These are phyloP conservation scores for Botrylloides violaceus DNA, from an alignment of 23 tunicate species.

Conservation along the genomic window DNA sequence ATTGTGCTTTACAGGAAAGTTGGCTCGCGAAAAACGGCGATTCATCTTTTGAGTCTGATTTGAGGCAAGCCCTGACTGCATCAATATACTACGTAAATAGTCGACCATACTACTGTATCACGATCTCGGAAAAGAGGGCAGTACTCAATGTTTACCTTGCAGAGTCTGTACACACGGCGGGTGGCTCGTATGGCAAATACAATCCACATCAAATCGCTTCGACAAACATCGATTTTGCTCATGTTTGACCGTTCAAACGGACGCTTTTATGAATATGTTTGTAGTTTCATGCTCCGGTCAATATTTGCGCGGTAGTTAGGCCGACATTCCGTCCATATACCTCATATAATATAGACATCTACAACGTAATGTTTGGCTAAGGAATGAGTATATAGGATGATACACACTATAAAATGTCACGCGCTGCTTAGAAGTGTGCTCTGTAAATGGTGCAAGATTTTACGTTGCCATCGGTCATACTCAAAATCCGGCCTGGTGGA, in stretches of 20 bases:
- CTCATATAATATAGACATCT: not conserved
- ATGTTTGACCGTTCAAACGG: conserved; percentile 2
- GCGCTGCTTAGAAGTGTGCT: too few species aligned
- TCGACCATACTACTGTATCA: too few species aligned
- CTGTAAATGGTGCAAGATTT: too few species aligned
- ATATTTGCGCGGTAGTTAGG: conserved; percentile 24
- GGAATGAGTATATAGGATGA: not conserved
- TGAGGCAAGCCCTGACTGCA: too few species aligned
- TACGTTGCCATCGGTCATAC: too few species aligned
- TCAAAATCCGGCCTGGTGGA: too few species aligned
- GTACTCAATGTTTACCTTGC: not conserved
- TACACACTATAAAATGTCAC: not conserved
- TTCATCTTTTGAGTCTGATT: too few species aligned
- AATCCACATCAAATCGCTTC: conserved; percentile 15
- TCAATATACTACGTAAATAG: too few species aligned
- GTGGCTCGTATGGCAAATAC: not conserved
- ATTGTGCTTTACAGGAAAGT: too few species aligned
- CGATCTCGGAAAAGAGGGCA: too few species aligned
- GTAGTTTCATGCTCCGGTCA: conserved; percentile 6
- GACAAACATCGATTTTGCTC: conserved; percentile 3
- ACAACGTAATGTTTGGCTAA: conserved; percentile 9
- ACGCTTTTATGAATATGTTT: conserved; percentile 1
- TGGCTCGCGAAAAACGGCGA: too few species aligned
- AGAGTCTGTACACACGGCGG: not conserved
- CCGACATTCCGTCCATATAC: conserved; percentile 21